Base-by-base conservation (phyloP, 2,113 vertebrate genomes). In the Gila orcuttii region DNA sequence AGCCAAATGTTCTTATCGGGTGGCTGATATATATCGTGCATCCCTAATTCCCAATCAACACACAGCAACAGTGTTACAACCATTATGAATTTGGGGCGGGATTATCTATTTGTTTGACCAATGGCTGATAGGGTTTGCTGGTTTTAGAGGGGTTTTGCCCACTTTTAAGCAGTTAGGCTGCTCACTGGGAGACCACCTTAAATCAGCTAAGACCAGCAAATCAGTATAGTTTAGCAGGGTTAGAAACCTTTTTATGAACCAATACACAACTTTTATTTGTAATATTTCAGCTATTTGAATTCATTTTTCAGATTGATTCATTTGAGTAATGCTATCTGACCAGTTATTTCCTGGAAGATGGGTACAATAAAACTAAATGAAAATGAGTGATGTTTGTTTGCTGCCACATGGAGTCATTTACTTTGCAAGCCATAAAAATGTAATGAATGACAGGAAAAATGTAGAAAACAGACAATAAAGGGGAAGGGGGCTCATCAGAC, bases 381-480 rank as follows among this genome's bases (percentile, higher is more conserved):
- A 42, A n/a, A 42, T 23, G 2, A 23, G 42, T 74, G 39, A 25
- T 74, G 71, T 74, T 74, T 74, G 12, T 25, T 74, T 74, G 39
- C 23, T 74, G 47, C 71, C 71, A 47, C n/a, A 47, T 7, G 23
- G 39, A 74, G 39, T 3, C 23, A 47, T 25, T 74, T 74, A 2
- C 39, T 74, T 15, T n/a, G 23, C 23, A 74, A 74, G 71, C 42
- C 12, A 25, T 74, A 71, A 23, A 69, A 39, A 71, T 36, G 11
- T 36, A 79, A 59, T 60, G 6, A 79, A 23, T 79, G 19, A 25
- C 21, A 25, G 6, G 59, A 78, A 25, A 42, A 25, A 42, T n/a
- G 0, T 17, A 28, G 52, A 78, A 78, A 78, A 21, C 21, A 80
- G 59, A 80, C 13, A 64, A 64, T 64, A 80, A 80, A 80, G 39